Evolutionary conservation across 2,797 vertebrate species (phyloP).

Genomic region (Gambusia yucatana): DNA sequence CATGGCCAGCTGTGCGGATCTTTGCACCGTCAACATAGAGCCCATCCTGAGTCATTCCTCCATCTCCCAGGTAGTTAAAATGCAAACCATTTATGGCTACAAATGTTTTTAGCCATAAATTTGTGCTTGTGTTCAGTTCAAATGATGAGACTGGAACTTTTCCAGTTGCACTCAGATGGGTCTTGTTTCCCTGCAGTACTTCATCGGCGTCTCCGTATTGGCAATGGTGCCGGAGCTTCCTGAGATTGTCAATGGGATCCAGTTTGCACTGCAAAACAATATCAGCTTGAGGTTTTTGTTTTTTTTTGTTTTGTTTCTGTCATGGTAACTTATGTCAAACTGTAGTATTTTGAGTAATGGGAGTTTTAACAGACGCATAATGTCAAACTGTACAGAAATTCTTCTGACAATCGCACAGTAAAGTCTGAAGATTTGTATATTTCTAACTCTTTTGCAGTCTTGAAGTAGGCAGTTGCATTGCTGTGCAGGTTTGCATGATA

Average conservation of each 20-base stretch:
- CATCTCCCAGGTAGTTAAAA: conserved; percentile 83
- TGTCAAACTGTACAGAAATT: not conserved
- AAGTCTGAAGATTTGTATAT: not conserved
- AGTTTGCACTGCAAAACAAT: conserved; percentile 93
- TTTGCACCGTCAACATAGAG: conserved; percentile 89
- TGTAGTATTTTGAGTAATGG: not conserved
- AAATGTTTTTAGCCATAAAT: not conserved
- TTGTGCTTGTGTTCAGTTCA: no score
- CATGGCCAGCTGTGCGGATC: conserved; percentile 91
- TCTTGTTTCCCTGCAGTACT: conserved; percentile 80
- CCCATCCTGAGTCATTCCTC: conserved; percentile 85
- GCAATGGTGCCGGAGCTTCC: conserved; percentile 93
- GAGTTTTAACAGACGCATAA: not conserved
- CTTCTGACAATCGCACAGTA: not conserved
- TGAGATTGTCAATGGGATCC: conserved; percentile 91
- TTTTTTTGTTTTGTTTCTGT: not conserved
- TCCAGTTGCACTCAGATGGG: not conserved
- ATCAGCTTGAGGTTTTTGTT: conserved; percentile 87
- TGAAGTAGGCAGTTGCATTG: conserved; percentile 91
- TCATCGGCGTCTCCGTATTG: conserved; percentile 88
- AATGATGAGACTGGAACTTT: not conserved
- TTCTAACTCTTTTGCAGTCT: conserved; percentile 74
- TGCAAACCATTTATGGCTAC: not conserved
- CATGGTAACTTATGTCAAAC: not conserved
- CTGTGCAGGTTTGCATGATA: conserved; percentile 93